Conservation (phyloP, 2,797 vertebrate species). For the Sarcophilus harrisii region DNA sequence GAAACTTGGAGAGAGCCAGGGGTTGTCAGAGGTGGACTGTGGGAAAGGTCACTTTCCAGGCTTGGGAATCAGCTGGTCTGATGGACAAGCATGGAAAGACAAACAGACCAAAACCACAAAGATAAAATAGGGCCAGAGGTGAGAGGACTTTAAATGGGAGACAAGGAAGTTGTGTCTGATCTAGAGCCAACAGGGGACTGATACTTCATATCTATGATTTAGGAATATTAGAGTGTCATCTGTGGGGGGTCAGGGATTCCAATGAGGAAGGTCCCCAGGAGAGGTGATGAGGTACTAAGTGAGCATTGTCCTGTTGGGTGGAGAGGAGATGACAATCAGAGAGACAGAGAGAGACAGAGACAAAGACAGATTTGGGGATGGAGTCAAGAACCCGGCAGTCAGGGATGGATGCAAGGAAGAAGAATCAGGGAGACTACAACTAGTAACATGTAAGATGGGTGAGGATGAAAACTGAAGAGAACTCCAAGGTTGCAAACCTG, state of each 20-base stretch:
- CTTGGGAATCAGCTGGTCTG: background rate
- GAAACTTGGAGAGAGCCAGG: background rate
- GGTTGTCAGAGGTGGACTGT: background rate
- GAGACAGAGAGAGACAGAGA: background rate
- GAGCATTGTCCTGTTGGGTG: background rate
- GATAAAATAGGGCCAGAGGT: background rate
- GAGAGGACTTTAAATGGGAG: background rate
- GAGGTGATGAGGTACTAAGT: background rate
- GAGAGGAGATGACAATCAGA: background rate
- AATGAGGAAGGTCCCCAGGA: background rate
- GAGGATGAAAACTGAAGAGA: background rate
- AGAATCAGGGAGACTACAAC: background rate
- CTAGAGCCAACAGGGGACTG: background rate
- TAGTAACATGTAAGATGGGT: background rate
- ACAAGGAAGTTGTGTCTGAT: background rate
- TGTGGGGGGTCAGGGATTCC: background rate
- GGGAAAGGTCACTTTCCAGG: background rate
- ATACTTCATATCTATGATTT: background rate
- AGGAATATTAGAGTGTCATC: background rate
- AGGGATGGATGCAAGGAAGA: background rate
- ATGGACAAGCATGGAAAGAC: background rate
- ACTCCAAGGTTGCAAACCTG: background rate
- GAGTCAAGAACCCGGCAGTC: background rate
- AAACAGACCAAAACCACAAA: background rate
- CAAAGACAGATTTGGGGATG: background rate